Percentiles rank a stretch among this genome's conserved stretches.
Conservation (phyloP, 2,113 vertebrate genomes). For the Elaphurus davidianus region DNA sequence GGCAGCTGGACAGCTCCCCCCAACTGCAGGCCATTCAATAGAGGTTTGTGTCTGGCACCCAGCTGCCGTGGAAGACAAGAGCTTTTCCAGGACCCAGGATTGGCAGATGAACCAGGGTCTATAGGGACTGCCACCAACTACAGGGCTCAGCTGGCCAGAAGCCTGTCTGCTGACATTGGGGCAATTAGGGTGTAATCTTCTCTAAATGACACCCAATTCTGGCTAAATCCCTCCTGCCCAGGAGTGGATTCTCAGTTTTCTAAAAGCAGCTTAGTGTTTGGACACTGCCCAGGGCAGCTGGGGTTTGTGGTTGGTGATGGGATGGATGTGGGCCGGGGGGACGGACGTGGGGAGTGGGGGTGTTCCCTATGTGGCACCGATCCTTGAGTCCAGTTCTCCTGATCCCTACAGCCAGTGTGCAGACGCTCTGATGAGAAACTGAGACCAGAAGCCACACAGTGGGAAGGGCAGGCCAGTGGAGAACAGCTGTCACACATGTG, state of each 20-base stretch:
- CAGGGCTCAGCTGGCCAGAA: constrained; percentile 57
- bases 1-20: not conserved
- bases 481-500: not conserved
- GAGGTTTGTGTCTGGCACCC: not conserved
- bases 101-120: not conserved
- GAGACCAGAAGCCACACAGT: not conserved
- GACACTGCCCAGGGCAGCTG: constrained; percentile 70
- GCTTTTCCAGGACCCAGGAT: not conserved
- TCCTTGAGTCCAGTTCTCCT: not conserved
- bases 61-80: not conserved
- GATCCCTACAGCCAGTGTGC: not conserved
- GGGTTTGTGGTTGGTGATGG: not conserved
- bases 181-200: constrained; percentile 85
- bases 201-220: constrained; percentile 86
- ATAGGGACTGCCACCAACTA: not conserved
- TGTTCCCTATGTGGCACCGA: not conserved
- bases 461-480: not conserved
- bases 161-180: constrained; percentile 37
- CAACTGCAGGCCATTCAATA: not conserved
- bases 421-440: not conserved
- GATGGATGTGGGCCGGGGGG: not conserved
- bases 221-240: constrained; percentile 80
- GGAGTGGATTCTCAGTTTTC: constrained; percentile 83
- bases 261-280: constrained; percentile 84
- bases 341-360: not conserved